Evolutionary conservation across 2,888 invertebrate genomes (phyloP).

Genomic region (Marasmarcha lunaedactyla): DNA sequence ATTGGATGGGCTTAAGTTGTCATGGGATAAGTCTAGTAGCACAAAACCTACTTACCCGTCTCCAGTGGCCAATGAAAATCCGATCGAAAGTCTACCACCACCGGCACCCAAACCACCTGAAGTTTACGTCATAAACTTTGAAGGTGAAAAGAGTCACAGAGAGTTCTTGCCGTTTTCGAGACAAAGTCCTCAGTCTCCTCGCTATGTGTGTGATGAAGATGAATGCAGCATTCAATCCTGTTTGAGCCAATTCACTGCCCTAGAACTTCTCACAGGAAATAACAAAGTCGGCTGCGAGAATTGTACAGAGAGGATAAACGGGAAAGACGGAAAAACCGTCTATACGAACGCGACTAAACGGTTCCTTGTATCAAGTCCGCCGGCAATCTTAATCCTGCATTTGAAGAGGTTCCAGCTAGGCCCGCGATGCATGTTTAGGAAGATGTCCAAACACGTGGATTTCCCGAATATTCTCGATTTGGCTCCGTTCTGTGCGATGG

Average conservation of each 20-base stretch:
- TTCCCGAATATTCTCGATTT: slow-evolving; percentile 90
- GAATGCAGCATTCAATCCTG: slow-evolving; percentile 91
- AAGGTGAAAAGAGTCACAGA: slow-evolving; percentile 35
- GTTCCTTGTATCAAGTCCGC: slow-evolving; percentile 89
- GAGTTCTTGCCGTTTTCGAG: slow-evolving; percentile 41
- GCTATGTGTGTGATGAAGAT: slow-evolving; percentile 80
- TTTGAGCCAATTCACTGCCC: slow-evolving; percentile 90
- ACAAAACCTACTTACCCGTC: slow-evolving; percentile 28
- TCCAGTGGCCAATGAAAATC: slow-evolving; percentile 26
- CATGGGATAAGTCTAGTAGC: slow-evolving; percentile 22
- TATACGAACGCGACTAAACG: slow-evolving; percentile 87
- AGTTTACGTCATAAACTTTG: slow-evolving; percentile 27
- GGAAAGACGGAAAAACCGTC: slow-evolving; percentile 77
- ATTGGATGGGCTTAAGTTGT: slow-evolving; percentile 44
- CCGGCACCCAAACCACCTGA: slow-evolving; percentile 36
- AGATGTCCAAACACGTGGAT: slow-evolving; percentile 87
- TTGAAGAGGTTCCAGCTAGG: slow-evolving; percentile 94
- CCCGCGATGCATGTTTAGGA: slow-evolving; percentile 78
- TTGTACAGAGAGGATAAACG: slow-evolving; percentile 83
- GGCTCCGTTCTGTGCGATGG: slow-evolving; percentile 88
- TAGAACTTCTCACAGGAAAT: slow-evolving; percentile 90
- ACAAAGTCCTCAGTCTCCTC: slow-evolving; percentile 70
- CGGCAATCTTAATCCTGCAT: slow-evolving; percentile 94
- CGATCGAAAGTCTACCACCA: slow-evolving; percentile 24
- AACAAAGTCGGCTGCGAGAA: slow-evolving; percentile 94